Conservation (phyloP, 1,140 invertebrate species). For the Atta colombica region DNA sequence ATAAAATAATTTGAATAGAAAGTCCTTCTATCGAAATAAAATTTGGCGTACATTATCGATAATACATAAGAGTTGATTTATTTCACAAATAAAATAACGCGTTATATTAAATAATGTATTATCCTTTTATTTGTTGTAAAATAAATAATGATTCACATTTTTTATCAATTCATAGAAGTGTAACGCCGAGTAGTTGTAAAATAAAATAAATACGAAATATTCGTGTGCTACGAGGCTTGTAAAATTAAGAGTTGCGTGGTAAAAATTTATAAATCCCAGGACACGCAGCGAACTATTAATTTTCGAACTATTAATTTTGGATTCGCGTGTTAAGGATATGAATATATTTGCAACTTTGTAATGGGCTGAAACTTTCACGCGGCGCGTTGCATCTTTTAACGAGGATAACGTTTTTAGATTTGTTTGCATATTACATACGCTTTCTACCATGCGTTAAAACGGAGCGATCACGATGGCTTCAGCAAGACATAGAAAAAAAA, state of each 20-base stretch:
- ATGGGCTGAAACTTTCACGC: neutral
- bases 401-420: constrained; percentile 17
- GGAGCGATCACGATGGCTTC: neutral
- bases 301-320: neutral
- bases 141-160: neutral
- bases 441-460: constrained; percentile 8
- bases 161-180: neutral
- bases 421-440: neutral
- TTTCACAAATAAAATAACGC: neutral
- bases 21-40: neutral
- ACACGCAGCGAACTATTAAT: too few relatives aligned
- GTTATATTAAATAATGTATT: neutral
- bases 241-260: neutral
- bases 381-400: neutral
- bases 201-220: neutral
- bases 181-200: neutral
- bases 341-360: neutral
- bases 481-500: neutral
- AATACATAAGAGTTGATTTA: neutral
- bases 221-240: neutral
- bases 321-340: neutral
- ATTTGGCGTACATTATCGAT: neutral
- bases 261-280: neutral
- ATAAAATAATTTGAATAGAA: too few relatives aligned
- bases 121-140: neutral